phyloP scores from a whole-genome alignment of 2,797 vertebrate genomes.

The Ptychadena robeensis region DNA sequence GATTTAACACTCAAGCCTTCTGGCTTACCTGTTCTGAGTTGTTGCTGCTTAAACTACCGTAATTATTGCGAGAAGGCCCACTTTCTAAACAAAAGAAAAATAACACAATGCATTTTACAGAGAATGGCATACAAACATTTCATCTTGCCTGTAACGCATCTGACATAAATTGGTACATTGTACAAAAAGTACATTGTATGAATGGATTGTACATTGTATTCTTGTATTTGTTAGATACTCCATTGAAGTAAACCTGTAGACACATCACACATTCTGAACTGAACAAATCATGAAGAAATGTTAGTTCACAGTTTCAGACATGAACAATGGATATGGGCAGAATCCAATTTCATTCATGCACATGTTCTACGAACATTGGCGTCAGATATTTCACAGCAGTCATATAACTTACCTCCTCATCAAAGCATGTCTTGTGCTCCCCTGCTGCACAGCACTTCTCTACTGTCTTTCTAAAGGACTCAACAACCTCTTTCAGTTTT shows the following conservation, averaged over 20 bases:
- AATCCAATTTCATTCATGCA: too few relatives aligned
- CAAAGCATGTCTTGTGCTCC: slow-evolving; percentile 3
- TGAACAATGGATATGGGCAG: too few relatives aligned
- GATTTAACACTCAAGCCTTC: not conserved
- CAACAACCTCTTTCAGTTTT: not conserved
- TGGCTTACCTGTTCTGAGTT: not conserved
- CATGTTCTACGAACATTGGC: not conserved
- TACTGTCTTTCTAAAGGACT: not conserved
- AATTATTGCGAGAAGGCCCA: not conserved
- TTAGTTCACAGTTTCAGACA: too few relatives aligned
- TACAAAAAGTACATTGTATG: too few relatives aligned
- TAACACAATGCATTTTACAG: not conserved
- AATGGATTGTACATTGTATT: too few relatives aligned
- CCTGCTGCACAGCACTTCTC: slow-evolving; percentile 20
- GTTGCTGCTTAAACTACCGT: not conserved
- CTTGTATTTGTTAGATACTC: too few relatives aligned
- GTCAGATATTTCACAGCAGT: not conserved
- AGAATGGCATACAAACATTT: not conserved
- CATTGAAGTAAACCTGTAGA: too few relatives aligned
- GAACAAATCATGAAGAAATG: too few relatives aligned
- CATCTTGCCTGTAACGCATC: not conserved
- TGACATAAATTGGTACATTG: too few relatives aligned
- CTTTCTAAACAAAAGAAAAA: not conserved
- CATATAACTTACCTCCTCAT: not conserved
- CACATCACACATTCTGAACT: too few relatives aligned